These are phyloP conservation scores for Pissodes strobi DNA, from an alignment of 1,140 invertebrate species.

Conservation along the genomic window DNA sequence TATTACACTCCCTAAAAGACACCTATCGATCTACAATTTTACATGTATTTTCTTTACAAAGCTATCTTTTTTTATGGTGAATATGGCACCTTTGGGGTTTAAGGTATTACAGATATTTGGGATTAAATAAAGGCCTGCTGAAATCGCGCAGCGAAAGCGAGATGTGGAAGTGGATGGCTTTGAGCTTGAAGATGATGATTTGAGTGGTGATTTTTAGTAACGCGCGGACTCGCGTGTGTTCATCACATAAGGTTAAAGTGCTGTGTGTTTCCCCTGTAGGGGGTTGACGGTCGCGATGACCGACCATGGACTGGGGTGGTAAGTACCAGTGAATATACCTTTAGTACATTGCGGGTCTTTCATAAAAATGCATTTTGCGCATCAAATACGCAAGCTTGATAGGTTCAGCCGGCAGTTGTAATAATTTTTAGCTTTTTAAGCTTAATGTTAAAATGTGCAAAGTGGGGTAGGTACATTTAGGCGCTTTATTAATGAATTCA, in stretches of 20 bases:
- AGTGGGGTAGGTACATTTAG: no score
- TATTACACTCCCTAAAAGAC: conserved; percentile 20
- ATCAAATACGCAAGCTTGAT: no score
- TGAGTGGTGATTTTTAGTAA: conserved; percentile 51
- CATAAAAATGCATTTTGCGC: no score
- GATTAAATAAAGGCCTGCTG: conserved; percentile 32
- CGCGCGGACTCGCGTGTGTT: conserved; percentile 51
- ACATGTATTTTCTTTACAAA: not conserved
- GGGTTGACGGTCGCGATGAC: conserved; percentile 49
- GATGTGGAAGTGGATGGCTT: conserved; percentile 43
- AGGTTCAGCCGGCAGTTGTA: no score
- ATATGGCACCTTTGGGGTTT: conserved; percentile 29
- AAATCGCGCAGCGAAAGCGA: conserved; percentile 40
- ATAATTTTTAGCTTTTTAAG: no score
- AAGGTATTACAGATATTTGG: conserved; percentile 20
- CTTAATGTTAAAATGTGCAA: no score
- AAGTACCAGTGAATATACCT: no score
- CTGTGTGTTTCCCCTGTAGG: conserved; percentile 43
- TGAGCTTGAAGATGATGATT: conserved; percentile 45
- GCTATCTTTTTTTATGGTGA: not conserved
- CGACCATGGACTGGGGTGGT: conserved; percentile 53
- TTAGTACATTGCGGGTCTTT: no score
- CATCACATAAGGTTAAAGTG: conserved; percentile 44
- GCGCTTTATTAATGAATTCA: no score
- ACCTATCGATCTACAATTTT: conserved; percentile 7